Percentiles rank a stretch among this genome's conserved stretches.
Evolutionary conservation across 2,113 vertebrate genomes (phyloP).

Genomic region (Microtus richardsoni): DNA sequence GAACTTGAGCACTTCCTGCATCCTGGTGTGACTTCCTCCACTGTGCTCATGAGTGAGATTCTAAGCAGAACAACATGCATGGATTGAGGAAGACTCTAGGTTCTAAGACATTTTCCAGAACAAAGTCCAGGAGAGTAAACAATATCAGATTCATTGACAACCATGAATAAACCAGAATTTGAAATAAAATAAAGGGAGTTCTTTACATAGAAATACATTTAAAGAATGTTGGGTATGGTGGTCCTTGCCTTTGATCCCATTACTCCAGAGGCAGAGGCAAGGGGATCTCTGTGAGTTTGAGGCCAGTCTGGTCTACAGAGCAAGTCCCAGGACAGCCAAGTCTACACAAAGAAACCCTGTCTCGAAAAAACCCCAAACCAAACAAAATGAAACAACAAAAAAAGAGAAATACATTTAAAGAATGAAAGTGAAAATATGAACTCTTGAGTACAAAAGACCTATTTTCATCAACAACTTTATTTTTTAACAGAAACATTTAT

Average conservation of each 20-base stretch:
- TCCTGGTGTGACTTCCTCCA: not conserved
- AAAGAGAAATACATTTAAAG: not conserved
- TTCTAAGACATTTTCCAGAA: not conserved
- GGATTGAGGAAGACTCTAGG: not conserved
- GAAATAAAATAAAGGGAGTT: not conserved
- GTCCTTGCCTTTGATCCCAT: not conserved
- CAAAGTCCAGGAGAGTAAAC: not conserved
- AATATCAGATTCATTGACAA: not conserved
- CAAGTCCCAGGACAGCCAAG: not conserved
- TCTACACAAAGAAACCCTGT: not conserved
- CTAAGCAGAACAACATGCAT: not conserved
- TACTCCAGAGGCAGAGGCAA: not conserved
- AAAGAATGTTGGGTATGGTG: not conserved
- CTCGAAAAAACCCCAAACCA: not conserved
- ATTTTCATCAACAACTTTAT: not conserved
- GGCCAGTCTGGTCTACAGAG: not conserved
- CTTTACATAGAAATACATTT: not conserved
- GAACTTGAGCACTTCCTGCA: not conserved
- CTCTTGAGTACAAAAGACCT: not conserved
- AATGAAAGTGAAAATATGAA: not conserved
- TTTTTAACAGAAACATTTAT: slow-evolving; percentile 32
- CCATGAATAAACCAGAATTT: not conserved
- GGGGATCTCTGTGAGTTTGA: not conserved
- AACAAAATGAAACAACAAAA: not conserved
- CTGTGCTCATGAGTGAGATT: not conserved